phyloP scores from a whole-genome alignment of 2,797 vertebrate genomes.

The Harpagifer antarcticus region DNA sequence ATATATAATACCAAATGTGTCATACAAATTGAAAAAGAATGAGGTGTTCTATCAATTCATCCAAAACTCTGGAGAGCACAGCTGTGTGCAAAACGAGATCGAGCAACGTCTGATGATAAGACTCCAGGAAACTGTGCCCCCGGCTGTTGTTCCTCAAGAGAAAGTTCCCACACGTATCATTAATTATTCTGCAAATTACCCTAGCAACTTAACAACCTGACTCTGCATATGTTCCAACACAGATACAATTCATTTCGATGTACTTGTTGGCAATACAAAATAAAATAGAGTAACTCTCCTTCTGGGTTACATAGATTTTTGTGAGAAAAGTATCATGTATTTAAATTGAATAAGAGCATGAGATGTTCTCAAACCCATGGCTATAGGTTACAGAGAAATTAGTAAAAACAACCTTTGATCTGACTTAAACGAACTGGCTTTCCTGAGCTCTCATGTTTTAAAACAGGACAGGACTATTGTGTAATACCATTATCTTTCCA shows the following conservation, averaged over 20 bases:
- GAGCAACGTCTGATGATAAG: background rate
- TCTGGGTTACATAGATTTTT: background rate
- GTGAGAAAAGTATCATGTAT: background rate
- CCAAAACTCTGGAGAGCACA: background rate
- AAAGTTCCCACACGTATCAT: no score
- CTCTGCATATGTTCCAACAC: background rate
- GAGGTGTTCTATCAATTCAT: background rate
- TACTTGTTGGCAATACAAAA: background rate
- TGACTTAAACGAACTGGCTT: background rate
- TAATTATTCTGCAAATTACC: background rate
- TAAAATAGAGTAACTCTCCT: background rate
- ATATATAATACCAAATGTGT: background rate
- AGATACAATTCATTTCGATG: background rate
- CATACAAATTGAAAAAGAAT: background rate
- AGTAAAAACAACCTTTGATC: background rate
- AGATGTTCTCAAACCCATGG: background rate
- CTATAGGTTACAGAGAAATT: background rate
- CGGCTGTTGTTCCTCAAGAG: background rate
- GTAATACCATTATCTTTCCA: background rate
- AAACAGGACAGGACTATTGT: background rate
- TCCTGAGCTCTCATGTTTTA: background rate
- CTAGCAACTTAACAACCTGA: background rate
- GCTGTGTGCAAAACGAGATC: background rate
- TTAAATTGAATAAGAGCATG: background rate
- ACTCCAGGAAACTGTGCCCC: background rate